Base-by-base conservation (phyloP, 2,797 vertebrate genomes). In the Otolemur crassicaudatus region DNA sequence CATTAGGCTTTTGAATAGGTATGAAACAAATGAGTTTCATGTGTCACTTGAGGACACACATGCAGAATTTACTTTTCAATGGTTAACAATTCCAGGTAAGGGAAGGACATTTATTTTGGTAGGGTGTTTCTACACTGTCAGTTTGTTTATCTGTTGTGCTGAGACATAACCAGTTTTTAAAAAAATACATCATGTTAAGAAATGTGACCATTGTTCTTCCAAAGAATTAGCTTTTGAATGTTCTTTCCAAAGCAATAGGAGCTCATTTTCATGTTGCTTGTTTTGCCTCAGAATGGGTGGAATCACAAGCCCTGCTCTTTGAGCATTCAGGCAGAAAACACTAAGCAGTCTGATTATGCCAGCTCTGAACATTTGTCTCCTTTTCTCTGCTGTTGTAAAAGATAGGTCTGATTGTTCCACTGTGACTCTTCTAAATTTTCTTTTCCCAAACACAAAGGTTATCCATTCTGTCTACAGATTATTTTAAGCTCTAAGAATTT, bases 401-500 rank as follows among this genome's bases (percentile, higher is more conserved):
- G 61, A 91, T 82, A 91, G 58, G 14, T 34, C 34, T 85, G 37
- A 70, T 56, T 72, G 49, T 96, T 79, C 43, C 87, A 67, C 23
- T 53, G n/a, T 79, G 19, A 76, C 17, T 84, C 31, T 91, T 37
- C 60, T 67, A 72, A 92, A 90, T 56, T 12, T 29, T 91, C 16
- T 86, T 94, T 95, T 85, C 70, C 60, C 61, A 89, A 91, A 92
- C 34, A 81, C 73, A 93, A 87, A 91, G 4, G 10, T 61, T 46
- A 46, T 0, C 0, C 23, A 40, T 86, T 22, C 49, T 83, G 56
- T 92, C 53, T 90, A 70, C 5, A 85, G 34, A 31, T 53, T 93
- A 87, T 94, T 95, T 97, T 84, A 82, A 82, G 49, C 16, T 81
- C 25, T 56, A 73, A 70, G 40, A 86, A 87, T 94, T 72, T 17